Conservation (phyloP, 2,113 vertebrate genomes). For the Chionis minor region DNA sequence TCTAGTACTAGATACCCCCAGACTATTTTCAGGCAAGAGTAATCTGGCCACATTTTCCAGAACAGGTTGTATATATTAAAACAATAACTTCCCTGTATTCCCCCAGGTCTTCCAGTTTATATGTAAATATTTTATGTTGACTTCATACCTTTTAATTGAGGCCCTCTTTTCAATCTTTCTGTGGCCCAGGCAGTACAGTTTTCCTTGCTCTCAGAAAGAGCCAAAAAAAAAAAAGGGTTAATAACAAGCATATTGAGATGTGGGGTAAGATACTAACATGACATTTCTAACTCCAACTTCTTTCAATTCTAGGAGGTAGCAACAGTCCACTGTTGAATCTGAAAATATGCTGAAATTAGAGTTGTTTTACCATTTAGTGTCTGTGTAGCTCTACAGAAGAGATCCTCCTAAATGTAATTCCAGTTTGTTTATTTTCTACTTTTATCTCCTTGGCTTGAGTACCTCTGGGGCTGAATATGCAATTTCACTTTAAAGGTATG, state of each 20-base stretch:
- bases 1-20: neutral
- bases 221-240: neutral
- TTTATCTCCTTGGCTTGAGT: neutral
- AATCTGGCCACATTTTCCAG: constrained; percentile 15
- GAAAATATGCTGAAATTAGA: neutral
- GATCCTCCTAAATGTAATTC: neutral
- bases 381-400: neutral
- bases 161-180: neutral
- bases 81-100: neutral
- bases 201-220: neutral
- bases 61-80: neutral
- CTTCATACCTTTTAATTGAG: neutral
- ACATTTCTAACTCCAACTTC: neutral
- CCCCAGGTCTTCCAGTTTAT: neutral
- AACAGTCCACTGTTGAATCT: neutral
- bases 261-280: neutral
- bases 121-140: neutral
- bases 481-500: neutral
- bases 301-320: neutral
- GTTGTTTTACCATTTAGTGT: neutral
- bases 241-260: neutral
- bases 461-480: neutral
- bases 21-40: constrained; percentile 14
- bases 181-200: no score
- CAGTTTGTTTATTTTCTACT: neutral